Evolutionary conservation across 23 tunicate species (phyloP), one percentile per base, ranked within the genome.

Genomic region (Phallusia fumigata): DNA sequence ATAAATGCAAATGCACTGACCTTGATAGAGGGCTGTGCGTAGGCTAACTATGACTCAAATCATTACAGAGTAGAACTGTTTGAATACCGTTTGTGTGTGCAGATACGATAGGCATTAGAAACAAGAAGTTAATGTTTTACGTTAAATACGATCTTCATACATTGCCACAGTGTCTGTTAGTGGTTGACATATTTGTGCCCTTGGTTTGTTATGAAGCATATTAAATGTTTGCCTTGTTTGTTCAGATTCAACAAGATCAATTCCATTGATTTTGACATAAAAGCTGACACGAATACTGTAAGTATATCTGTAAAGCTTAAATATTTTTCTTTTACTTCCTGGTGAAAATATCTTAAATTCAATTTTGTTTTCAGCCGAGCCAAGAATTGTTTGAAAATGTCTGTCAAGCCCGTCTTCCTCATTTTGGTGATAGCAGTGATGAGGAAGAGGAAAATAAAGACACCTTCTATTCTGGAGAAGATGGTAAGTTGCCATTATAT

Each of bases 221-320:
- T 5, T 26, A 65, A 65, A 28, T 11, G 12, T 65, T 65, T 40
- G 8, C 10, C n/a, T 26, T 35, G 28, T 26, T 77, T 40, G 33
- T 19, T 0, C 88, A 94, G 98, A 51, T 94, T 94, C 53, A 82
- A 87, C 78, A 94, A 94, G 65, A 86, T 94, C 65, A 91, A 94
- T 65, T 79, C 83, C 16, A 77, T 94, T 33, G 90, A 94, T 32
- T 89, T 94, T 35, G 86, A 91, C 36, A 86, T 94, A 32, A 88
- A 93, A 76, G 83, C 85, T 19, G 89, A 86, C 73, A 93, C 90
- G 21, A 34, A 85, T 51, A 78, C 83, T 64, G 93, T 93, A 53
- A 88, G 98, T 83, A 18, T 18, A 21, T 58, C 28, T 58, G 69
- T 16, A 13, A 76, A n/a, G n/a, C n/a, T n/a, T n/a, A n/a, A 5